These are phyloP conservation scores for Proterorhinus semilunaris DNA, from an alignment of 2,113 vertebrate species.

Conservation along the genomic window DNA sequence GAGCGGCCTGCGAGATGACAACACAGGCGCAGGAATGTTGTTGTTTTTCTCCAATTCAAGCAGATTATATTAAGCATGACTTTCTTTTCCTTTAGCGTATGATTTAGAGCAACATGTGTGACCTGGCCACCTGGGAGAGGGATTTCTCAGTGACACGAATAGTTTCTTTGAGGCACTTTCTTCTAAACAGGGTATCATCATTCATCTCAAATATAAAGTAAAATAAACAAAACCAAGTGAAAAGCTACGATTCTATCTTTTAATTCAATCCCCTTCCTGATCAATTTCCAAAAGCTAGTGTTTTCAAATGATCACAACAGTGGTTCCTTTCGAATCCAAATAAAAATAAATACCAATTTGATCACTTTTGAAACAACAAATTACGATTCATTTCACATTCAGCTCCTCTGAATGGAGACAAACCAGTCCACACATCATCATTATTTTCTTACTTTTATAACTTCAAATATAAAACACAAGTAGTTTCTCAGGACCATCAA, in stretches of 20 bases:
- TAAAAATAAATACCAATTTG: not conserved
- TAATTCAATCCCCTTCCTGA: not conserved
- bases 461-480: slow-evolving; percentile 28
- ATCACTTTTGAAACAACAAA: not conserved
- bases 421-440: not conserved
- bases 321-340: not conserved
- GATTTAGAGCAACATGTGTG: not conserved
- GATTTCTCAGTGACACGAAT: too few relatives aligned
- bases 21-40: slow-evolving; percentile 17
- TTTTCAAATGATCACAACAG: too few relatives aligned
- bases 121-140: too few relatives aligned
- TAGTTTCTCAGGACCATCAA: slow-evolving; percentile 7
- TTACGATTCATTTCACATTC: slow-evolving; percentile 18
- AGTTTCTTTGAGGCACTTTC: too few relatives aligned
- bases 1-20: slow-evolving; percentile 26
- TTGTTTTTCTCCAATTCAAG: not conserved
- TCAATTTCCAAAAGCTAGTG: too few relatives aligned
- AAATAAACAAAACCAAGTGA: not conserved
- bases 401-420: slow-evolving; percentile 58
- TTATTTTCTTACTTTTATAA: not conserved
- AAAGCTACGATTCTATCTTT: not conserved
- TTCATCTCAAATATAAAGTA: too few relatives aligned
- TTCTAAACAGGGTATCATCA: too few relatives aligned
- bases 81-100: not conserved
- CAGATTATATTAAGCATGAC: slow-evolving; percentile 20